Evolutionary conservation across 1,140 invertebrate genomes (phyloP).

Genomic region (Pseudomyrmex concolor): DNA sequence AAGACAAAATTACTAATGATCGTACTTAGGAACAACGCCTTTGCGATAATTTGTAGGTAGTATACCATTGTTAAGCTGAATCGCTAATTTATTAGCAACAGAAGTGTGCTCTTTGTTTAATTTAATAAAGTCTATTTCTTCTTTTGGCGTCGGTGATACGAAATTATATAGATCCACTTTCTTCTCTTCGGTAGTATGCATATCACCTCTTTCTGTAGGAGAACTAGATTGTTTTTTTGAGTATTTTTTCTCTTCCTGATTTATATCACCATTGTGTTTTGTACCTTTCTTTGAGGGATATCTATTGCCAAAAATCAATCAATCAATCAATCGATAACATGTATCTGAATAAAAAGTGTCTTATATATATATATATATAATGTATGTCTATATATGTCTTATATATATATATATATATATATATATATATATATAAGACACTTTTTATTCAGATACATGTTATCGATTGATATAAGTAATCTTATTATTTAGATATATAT

Average conservation of each 20-base stretch:
- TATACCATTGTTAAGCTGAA: conserved; percentile 72
- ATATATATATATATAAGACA: not conserved
- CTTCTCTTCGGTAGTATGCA: conserved; percentile 8
- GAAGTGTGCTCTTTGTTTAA: conserved; percentile 71
- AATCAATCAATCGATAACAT: not conserved
- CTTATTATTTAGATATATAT: no score
- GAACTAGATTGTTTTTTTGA: conserved; percentile 23
- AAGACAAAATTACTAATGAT: conserved; percentile 55
- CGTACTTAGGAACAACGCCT: conserved; percentile 84
- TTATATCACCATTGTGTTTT: conserved; percentile 20
- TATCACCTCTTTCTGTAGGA: conserved; percentile 65
- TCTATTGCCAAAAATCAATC: conserved; percentile 41
- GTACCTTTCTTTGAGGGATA: conserved; percentile 62
- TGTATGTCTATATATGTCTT: no score
- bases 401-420: not conserved
- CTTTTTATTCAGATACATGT: no score
- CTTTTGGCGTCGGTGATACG: conserved; percentile 29
- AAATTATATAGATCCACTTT: conserved; percentile 46
- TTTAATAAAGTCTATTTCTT: conserved; percentile 68
- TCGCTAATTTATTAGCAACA: conserved; percentile 71
- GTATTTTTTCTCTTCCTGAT: conserved; percentile 29
- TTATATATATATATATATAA: not conserved
- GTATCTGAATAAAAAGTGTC: no score
- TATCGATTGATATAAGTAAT: no score
- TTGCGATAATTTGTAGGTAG: conserved; percentile 77